phyloP scores from a whole-genome alignment of 92 coral and sea anemone species.

The Micromussa lordhowensis region DNA sequence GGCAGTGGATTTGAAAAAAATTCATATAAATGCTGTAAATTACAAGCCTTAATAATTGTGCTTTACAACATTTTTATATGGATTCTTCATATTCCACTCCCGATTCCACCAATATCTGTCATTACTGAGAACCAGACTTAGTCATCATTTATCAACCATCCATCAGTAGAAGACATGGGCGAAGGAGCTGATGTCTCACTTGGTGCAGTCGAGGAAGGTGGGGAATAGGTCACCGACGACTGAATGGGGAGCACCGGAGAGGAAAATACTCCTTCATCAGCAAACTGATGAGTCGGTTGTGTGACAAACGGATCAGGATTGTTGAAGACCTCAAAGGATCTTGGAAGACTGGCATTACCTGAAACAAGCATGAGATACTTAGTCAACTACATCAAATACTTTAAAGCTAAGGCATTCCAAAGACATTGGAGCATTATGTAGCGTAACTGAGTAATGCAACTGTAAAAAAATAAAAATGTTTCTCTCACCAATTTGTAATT shows the following conservation, averaged over 20 bases:
- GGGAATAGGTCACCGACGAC: conserved; percentile 46
- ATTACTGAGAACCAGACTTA: neutral
- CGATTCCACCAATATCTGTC: neutral
- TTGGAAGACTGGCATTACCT: conserved; percentile 78
- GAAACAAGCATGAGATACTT: neutral
- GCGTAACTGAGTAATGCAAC: too few species aligned
- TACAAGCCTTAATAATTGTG: neutral
- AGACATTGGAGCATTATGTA: too few species aligned
- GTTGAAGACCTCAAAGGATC: conserved; percentile 72
- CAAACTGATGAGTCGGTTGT: conserved; percentile 16
- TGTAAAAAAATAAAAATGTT: too few species aligned
- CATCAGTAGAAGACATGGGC: conserved; percentile 44
- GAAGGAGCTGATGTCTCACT: conserved; percentile 46
- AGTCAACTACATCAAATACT: neutral
- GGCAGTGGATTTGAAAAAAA: neutral
- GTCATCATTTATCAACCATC: conserved; percentile 38
- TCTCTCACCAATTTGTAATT: too few species aligned
- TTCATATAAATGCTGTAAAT: neutral
- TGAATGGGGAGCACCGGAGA: conserved; percentile 27
- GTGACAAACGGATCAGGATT: conserved; percentile 53
- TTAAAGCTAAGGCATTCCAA: too few species aligned
- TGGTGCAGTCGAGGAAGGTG: conserved; percentile 20
- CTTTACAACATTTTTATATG: neutral
- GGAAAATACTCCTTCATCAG: neutral
- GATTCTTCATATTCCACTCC: neutral